Evolutionary conservation across 2,888 invertebrate genomes (phyloP).

Genomic region (Trichopria drosophilae): DNA sequence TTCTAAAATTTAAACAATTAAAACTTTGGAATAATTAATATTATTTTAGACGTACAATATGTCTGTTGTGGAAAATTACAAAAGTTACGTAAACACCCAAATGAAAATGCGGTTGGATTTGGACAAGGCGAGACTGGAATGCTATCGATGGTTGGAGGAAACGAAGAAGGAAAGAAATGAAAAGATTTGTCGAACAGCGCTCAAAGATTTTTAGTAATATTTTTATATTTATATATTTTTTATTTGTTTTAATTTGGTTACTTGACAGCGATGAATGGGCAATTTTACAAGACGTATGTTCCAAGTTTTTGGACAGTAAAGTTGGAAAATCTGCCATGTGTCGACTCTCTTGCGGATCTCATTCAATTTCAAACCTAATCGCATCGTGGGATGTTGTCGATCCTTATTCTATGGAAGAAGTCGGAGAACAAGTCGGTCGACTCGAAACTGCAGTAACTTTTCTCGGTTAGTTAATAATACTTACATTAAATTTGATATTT

Average conservation of each 20-base stretch:
- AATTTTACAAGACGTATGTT: constrained; percentile 25
- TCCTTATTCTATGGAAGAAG: constrained; percentile 13
- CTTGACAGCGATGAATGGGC: constrained; percentile 26
- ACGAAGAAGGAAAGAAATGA: constrained; percentile 26
- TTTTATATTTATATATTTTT: background rate
- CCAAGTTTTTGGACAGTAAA: constrained; percentile 26
- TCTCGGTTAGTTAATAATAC: too few species aligned
- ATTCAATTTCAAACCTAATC: constrained; percentile 17
- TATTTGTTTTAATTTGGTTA: background rate
- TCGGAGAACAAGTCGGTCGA: constrained; percentile 20
- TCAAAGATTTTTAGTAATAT: constrained; percentile 6
- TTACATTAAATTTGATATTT: too few species aligned
- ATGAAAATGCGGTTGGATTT: constrained; percentile 25
- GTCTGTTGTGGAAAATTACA: constrained; percentile 30
- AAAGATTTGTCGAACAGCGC: constrained; percentile 20
- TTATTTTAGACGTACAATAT: constrained; percentile 35
- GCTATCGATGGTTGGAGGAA: constrained; percentile 32
- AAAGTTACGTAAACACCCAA: constrained; percentile 33
- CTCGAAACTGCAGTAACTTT: too few species aligned
- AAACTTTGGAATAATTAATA: background rate
- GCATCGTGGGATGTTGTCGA: constrained; percentile 24
- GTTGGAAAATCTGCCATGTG: constrained; percentile 29
- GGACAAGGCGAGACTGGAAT: constrained; percentile 25
- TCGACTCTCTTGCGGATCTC: constrained; percentile 23
- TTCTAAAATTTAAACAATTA: background rate